Conservation (phyloP, 1,140 invertebrate species). For the Drosophila teissieri region DNA sequence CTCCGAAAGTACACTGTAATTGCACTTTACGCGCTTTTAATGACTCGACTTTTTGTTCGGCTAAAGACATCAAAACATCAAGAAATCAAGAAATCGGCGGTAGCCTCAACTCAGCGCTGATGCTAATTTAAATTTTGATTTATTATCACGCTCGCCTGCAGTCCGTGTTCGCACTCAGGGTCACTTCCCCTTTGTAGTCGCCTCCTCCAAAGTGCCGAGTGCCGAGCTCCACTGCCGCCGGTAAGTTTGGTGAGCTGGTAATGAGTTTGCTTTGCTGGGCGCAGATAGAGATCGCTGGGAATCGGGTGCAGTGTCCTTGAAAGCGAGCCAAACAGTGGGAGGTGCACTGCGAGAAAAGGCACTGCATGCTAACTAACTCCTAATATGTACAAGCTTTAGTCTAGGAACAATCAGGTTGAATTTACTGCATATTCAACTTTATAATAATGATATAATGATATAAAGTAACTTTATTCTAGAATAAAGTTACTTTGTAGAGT, state of each 20-base stretch:
- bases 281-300: constrained; percentile 1
- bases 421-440: too few species aligned
- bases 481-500: too few species aligned
- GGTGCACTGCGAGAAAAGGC: constrained; percentile 13
- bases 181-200: not conserved
- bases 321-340: not conserved
- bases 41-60: constrained; percentile 19
- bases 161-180: constrained; percentile 27
- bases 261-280: constrained; percentile 4
- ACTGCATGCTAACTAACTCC: not conserved
- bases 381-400: too few species aligned
- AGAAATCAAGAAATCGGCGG: not conserved
- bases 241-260: constrained; percentile 6
- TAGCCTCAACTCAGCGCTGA: constrained; percentile 7
- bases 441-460: too few species aligned
- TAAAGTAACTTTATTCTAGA: too few species aligned
- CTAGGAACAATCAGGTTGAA: too few species aligned
- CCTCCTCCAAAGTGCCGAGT: not conserved
- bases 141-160: constrained; percentile 36
- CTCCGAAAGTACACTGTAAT: constrained; percentile 45
- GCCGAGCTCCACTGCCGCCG: not conserved
- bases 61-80: constrained; percentile 9
- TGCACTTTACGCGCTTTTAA: constrained; percentile 44
- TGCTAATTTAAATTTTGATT: constrained; percentile 54
- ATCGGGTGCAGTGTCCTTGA: constrained; percentile 21